A percentile compares a stretch with the other conserved stretches of the same genome.
phyloP scores from a whole-genome alignment of 53 echinoderm and acorn worm species.

The Paracentrotus lividus region DNA sequence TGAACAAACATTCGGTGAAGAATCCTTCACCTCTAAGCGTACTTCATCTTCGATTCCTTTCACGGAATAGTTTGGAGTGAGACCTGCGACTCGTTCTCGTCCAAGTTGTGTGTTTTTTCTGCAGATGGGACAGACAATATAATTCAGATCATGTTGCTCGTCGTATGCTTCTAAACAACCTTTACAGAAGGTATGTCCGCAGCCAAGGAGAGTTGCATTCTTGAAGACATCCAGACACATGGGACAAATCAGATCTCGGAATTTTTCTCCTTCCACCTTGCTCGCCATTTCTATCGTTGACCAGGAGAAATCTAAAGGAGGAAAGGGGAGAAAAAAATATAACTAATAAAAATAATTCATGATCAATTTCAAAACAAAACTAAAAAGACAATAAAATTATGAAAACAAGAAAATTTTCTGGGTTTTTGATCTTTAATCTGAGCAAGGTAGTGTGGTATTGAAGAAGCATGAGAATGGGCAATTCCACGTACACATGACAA shows the following conservation, averaged over 20 bases:
- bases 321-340: too few relatives aligned
- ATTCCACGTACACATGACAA: too few relatives aligned
- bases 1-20: not conserved
- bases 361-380: too few relatives aligned
- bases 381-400: too few relatives aligned
- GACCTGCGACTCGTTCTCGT: not conserved
- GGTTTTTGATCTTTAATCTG: too few relatives aligned
- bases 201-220: not conserved
- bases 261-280: not conserved
- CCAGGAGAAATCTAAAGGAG: not conserved
- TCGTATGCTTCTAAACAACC: not conserved
- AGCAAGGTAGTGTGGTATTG: too few relatives aligned
- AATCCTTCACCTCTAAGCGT: not conserved
- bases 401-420: too few relatives aligned
- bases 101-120: not conserved
- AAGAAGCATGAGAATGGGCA: too few relatives aligned
- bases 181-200: slow-evolving; percentile 5
- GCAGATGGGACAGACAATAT: not conserved
- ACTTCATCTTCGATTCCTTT: not conserved
- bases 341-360: too few relatives aligned
- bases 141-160: not conserved
- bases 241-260: not conserved
- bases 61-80: not conserved
- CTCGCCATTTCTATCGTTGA: not conserved
- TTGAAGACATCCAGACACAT: not conserved